phyloP scores from a whole-genome alignment of 1,140 invertebrate genomes.

The Pemphigus obesinymphae region DNA sequence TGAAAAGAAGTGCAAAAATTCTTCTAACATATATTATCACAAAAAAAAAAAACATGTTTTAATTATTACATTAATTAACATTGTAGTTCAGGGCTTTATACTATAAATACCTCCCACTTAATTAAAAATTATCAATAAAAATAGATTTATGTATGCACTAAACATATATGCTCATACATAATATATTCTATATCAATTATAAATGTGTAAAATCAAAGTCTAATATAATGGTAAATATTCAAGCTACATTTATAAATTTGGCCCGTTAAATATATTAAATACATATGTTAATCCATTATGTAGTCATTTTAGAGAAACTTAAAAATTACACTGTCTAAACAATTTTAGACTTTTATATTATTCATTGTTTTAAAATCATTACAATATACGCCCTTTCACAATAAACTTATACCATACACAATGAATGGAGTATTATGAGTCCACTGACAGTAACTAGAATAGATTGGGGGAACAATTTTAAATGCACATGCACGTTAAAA shows the following conservation, averaged over 20 bases:
- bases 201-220: neutral
- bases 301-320: neutral
- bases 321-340: neutral
- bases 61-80: neutral
- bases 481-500: no score
- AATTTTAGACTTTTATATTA: neutral
- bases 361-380: neutral
- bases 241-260: neutral
- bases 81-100: neutral
- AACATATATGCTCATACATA: neutral
- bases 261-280: neutral
- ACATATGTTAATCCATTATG: neutral
- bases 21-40: neutral
- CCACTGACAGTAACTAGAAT: no score
- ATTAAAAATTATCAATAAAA: constrained; percentile 9
- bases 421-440: no score
- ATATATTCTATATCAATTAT: no score
- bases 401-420: no score
- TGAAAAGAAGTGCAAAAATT: neutral
- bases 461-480: no score
- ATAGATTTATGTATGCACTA: neutral
- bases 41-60: neutral
- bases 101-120: neutral
- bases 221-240: neutral
- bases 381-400: neutral